Evolutionary conservation across 2,888 invertebrate genomes (phyloP).

Genomic region (Lordiphosa andalusiaca): DNA sequence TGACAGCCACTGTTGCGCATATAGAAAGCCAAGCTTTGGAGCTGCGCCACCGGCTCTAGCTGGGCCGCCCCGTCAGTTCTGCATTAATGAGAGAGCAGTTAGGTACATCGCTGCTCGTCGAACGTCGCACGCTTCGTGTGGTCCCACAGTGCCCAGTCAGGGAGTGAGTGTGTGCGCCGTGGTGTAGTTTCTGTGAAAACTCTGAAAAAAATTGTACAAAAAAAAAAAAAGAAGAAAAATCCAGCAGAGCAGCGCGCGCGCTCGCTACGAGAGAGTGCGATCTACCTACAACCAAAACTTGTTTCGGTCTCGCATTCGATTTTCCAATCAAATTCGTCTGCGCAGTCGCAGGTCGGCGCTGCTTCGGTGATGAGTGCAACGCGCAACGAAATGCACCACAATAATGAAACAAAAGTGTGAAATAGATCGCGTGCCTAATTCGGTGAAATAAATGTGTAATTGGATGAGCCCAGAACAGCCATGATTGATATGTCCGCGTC

Average conservation of each 20-base stretch:
- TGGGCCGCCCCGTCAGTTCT: slow-evolving; percentile 69
- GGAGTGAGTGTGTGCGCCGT: slow-evolving; percentile 3
- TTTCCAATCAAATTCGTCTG: slow-evolving; percentile 39
- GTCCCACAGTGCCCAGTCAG: slow-evolving; percentile 29
- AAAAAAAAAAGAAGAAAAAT: no score
- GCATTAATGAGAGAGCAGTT: slow-evolving; percentile 79
- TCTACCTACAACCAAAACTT: no score
- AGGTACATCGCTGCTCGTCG: slow-evolving; percentile 59
- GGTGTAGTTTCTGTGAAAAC: slow-evolving; percentile 39
- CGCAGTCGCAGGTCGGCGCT: slow-evolving; percentile 62
- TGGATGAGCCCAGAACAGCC: slow-evolving; percentile 1
- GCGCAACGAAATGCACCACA: slow-evolving; percentile 5
- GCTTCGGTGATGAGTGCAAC: slow-evolving; percentile 44
- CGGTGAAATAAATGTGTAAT: slow-evolving; percentile 14
- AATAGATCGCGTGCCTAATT: slow-evolving; percentile 31
- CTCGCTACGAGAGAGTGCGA: no score
- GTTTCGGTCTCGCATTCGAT: slow-evolving; percentile 13
- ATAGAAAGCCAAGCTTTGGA: slow-evolving; percentile 68
- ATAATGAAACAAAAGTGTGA: slow-evolving; percentile 24
- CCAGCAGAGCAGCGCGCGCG: no score
- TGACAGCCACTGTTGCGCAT: slow-evolving; percentile 48
- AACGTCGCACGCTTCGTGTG: slow-evolving; percentile 63
- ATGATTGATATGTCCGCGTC: not conserved
- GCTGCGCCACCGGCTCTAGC: slow-evolving; percentile 25
- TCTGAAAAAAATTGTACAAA: slow-evolving; percentile 2